Evolutionary conservation across 2,888 invertebrate species (phyloP).

Genomic region (Nesidiocoris tenuis): DNA sequence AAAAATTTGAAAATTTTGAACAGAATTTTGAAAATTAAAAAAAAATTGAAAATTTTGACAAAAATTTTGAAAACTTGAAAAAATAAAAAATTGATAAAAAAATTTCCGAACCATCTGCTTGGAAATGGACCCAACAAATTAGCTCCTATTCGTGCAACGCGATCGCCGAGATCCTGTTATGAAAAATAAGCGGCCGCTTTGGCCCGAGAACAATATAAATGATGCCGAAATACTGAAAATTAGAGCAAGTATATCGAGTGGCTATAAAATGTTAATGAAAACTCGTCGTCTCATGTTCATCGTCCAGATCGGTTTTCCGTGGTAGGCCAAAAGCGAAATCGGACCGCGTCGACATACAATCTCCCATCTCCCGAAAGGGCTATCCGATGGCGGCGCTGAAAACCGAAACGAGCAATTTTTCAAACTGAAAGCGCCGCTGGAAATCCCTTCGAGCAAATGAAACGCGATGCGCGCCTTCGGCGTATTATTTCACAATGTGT

Average conservation of each 20-base stretch:
- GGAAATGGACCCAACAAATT: slow-evolving; percentile 29
- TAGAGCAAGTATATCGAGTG: not conserved
- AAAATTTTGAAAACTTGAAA: no score
- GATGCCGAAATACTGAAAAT: not conserved
- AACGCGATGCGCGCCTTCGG: slow-evolving; percentile 29
- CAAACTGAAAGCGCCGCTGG: not conserved
- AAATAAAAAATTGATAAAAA: no score
- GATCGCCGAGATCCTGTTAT: not conserved
- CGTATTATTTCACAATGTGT: slow-evolving; percentile 44
- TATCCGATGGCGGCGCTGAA: not conserved
- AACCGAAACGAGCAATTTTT: not conserved
- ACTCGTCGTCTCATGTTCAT: not conserved
- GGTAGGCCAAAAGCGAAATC: not conserved
- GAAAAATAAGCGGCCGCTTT: no score
- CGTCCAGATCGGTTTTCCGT: not conserved
- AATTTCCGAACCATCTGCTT: no score
- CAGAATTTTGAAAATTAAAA: no score
- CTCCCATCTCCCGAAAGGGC: not conserved
- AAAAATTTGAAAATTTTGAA: no score
- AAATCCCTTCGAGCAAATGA: slow-evolving; percentile 19
- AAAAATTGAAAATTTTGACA: no score
- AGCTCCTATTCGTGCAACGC: not conserved
- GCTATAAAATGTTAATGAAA: not conserved
- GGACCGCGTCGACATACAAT: not conserved
- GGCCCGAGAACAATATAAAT: no score